Conservation (phyloP, 2,113 vertebrate genomes). For the Oreotrochilus melanogaster region DNA sequence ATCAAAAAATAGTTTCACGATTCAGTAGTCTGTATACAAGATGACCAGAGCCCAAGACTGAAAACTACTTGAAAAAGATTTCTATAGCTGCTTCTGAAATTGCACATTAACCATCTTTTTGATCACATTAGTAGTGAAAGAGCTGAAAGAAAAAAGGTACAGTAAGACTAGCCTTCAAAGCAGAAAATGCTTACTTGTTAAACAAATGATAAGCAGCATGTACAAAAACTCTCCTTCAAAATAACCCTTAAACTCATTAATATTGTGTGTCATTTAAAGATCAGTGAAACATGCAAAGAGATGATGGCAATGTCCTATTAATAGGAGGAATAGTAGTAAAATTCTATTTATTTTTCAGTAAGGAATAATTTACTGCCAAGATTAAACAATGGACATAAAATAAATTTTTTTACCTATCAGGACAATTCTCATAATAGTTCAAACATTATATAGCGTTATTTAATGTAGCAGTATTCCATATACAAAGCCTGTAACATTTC, state of each 20-base stretch:
- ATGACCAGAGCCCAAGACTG: background rate
- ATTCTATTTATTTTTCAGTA: slow-evolving; percentile 23
- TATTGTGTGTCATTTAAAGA: background rate
- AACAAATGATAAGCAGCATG: background rate
- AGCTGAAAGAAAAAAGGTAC: background rate
- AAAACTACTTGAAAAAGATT: background rate
- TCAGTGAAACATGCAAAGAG: slow-evolving; percentile 8
- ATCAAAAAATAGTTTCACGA: background rate
- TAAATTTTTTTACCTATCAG: background rate
- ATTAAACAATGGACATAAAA: background rate
- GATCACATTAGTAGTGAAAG: background rate
- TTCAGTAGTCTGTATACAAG: slow-evolving; percentile 5
- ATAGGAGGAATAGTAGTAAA: background rate
- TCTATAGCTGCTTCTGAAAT: background rate
- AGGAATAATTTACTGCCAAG: background rate
- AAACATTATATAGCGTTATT: background rate
- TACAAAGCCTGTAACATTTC: background rate
- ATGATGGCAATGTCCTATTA: background rate
- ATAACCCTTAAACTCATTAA: background rate
- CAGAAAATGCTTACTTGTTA: background rate
- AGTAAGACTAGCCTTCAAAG: background rate
- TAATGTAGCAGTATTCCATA: background rate
- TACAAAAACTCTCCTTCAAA: slow-evolving; percentile 31
- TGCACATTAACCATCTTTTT: background rate
- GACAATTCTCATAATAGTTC: background rate